These are phyloP conservation scores for Carapus acus DNA, from an alignment of 2,797 vertebrate species.

Conservation along the genomic window DNA sequence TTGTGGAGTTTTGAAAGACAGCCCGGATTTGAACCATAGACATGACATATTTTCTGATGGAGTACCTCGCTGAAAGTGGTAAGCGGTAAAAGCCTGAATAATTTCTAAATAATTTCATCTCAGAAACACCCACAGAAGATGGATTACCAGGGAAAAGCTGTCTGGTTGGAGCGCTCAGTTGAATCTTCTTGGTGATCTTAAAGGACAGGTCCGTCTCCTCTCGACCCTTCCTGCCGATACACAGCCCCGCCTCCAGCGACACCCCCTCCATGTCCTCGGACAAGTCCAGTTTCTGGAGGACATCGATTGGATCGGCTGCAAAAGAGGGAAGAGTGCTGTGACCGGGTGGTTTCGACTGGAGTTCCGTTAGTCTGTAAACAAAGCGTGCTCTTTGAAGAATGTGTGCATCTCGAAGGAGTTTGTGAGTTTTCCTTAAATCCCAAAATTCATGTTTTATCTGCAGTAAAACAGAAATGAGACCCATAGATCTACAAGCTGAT, in stretches of 20 bases:
- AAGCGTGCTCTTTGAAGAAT: background rate
- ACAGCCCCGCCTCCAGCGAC: constrained; percentile 78
- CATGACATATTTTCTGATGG: too few relatives aligned
- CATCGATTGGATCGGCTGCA: constrained; percentile 70
- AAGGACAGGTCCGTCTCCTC: constrained; percentile 78
- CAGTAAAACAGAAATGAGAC: too few relatives aligned
- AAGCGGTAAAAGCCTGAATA: too few relatives aligned
- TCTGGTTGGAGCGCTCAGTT: constrained; percentile 73
- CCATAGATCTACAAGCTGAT: background rate
- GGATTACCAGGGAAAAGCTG: constrained; percentile 80
- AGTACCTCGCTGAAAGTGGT: too few relatives aligned
- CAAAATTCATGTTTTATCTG: too few relatives aligned
- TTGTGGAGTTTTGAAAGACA: too few relatives aligned
- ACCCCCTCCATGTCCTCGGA: constrained; percentile 74
- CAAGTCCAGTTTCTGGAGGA: constrained; percentile 76
- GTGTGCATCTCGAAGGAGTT: too few relatives aligned
- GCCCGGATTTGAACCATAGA: too few relatives aligned
- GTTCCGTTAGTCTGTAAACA: background rate
- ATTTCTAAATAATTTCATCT: too few relatives aligned
- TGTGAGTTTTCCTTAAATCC: too few relatives aligned
- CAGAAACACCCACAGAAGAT: too few relatives aligned
- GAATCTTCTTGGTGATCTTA: constrained; percentile 75
- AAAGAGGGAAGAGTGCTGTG: constrained; percentile 11
- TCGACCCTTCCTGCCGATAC: constrained; percentile 68
- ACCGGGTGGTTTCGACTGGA: background rate